These are phyloP conservation scores for Phalanger gymnotis DNA, from an alignment of 2,797 vertebrate species.

Conservation along the genomic window DNA sequence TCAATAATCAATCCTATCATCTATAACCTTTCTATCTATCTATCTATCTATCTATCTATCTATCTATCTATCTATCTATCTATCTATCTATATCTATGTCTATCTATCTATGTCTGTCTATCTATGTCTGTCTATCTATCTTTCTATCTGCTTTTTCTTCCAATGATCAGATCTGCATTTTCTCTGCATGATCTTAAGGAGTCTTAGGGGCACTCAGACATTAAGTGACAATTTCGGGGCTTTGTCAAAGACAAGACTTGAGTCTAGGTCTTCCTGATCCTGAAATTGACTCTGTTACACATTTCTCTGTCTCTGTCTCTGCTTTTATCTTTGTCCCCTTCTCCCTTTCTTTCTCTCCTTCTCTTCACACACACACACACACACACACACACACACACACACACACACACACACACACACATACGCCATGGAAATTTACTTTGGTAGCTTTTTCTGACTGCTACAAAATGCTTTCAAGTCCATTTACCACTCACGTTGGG, in stretches of 20 bases:
- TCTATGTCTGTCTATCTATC: too few species aligned
- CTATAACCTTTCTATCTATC: not conserved
- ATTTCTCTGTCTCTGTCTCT: not conserved
- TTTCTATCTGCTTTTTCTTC: not conserved
- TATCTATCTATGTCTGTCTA: not conserved
- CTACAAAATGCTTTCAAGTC: not conserved
- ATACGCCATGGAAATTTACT: conserved; percentile 57
- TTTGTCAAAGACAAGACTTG: not conserved
- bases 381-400: conserved; percentile 44
- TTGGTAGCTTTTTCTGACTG: conserved; percentile 15
- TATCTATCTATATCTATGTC: not conserved
- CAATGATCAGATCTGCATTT: not conserved
- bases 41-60: not conserved
- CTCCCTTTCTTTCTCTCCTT: too few species aligned
- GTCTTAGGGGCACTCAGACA: too few species aligned
- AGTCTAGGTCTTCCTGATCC: not conserved
- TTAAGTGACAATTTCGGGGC: not conserved
- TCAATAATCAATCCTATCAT: not conserved
- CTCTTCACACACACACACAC: not conserved
- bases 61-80: not conserved
- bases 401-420: conserved; percentile 62
- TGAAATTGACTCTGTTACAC: not conserved
- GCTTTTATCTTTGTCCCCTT: not conserved
- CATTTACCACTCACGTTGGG: conserved; percentile 6
- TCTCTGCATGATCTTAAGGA: not conserved